Conservation (phyloP, 2,797 vertebrate genomes). For the Typhlichthys subterraneus region DNA sequence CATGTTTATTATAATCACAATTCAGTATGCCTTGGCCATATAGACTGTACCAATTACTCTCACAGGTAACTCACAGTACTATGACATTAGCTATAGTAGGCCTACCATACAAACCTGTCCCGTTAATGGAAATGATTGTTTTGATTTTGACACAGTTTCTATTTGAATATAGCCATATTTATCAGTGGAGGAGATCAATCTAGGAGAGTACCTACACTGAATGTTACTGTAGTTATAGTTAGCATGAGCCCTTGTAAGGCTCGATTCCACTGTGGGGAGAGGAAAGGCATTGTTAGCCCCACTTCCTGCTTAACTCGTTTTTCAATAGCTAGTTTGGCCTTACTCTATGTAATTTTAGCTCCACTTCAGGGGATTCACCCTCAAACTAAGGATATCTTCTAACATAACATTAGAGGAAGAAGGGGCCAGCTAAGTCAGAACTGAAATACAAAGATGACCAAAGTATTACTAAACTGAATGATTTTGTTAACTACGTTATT, state of each 20-base stretch:
- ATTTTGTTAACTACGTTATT: not conserved
- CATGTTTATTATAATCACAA: too few species aligned
- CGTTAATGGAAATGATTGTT: too few species aligned
- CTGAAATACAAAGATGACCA: not conserved
- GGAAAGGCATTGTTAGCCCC: constrained; percentile 63
- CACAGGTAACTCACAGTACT: too few species aligned
- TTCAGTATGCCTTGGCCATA: too few species aligned
- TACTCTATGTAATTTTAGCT: constrained; percentile 10
- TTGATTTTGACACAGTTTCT: too few species aligned
- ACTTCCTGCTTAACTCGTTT: constrained; percentile 76
- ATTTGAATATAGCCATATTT: too few species aligned
- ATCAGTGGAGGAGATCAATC: too few species aligned
- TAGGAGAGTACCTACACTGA: too few species aligned
- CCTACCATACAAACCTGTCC: too few species aligned
- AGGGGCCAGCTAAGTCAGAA: not conserved
- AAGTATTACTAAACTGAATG: not conserved
- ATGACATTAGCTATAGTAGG: too few species aligned
- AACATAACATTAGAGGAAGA: not conserved
- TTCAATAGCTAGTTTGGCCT: constrained; percentile 45
- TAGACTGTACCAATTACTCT: too few species aligned
- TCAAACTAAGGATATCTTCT: not conserved
- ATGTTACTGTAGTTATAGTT: constrained; percentile 24
- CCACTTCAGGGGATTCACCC: constrained; percentile 41
- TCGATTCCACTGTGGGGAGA: constrained; percentile 38
- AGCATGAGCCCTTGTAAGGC: constrained; percentile 32